Evolutionary conservation across 53 echinoderm and acorn worm genomes (phyloP).

Genomic region (Henricia sp.): DNA sequence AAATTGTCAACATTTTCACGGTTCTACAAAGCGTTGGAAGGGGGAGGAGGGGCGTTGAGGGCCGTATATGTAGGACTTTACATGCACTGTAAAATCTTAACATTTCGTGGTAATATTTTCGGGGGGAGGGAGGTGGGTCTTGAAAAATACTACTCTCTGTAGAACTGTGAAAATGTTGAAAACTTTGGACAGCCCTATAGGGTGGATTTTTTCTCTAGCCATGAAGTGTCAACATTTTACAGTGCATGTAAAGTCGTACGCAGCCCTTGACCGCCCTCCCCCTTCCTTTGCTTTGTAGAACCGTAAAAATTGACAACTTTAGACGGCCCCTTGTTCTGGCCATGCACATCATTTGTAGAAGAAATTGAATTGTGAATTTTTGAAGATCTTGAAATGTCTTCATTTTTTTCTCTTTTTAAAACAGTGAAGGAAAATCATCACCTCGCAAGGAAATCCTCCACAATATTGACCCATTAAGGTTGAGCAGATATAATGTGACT

Average conservation of each 20-base stretch:
- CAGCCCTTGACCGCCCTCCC: background rate
- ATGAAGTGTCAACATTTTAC: too few relatives aligned
- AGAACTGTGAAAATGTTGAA: too few relatives aligned
- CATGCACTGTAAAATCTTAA: background rate
- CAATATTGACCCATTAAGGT: slow-evolving; percentile 61
- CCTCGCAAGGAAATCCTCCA: slow-evolving; percentile 70
- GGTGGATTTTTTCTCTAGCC: too few relatives aligned
- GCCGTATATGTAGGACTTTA: background rate
- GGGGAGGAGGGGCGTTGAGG: too few relatives aligned
- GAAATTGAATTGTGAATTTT: too few relatives aligned
- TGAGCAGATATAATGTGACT: background rate
- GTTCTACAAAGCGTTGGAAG: too few relatives aligned
- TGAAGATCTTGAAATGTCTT: too few relatives aligned
- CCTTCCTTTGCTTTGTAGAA: background rate
- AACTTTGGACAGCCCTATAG: too few relatives aligned
- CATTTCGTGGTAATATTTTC: background rate
- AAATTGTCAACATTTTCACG: too few relatives aligned
- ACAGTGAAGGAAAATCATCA: slow-evolving; percentile 61
- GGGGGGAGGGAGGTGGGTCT: background rate
- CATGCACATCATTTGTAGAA: too few relatives aligned
- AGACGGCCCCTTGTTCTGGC: too few relatives aligned
- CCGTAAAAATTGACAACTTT: background rate
- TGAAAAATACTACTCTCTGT: too few relatives aligned
- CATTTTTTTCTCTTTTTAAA: background rate
- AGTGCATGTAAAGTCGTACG: background rate